Percentiles rank a stretch among this genome's conserved stretches.
Conservation (phyloP, 2,888 invertebrate species). For the Caenorhabditis afra region DNA sequence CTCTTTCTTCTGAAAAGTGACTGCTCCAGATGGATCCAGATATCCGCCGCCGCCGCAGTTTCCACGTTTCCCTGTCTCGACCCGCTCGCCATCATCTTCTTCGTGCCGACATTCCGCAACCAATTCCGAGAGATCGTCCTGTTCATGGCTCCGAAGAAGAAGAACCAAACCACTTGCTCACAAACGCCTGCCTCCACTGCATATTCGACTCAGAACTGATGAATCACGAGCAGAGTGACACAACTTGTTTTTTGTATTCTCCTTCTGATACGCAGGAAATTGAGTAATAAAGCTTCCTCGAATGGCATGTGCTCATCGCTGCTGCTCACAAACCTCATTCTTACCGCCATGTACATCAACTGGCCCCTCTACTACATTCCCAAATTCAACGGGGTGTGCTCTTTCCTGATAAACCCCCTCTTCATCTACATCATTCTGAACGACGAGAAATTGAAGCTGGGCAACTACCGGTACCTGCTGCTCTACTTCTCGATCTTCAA, state of each 20-base stretch:
- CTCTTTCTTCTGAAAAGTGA: too few species aligned
- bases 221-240: too few species aligned
- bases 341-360: conserved; percentile 7
- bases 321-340: neutral
- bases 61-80: neutral
- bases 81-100: conserved; percentile 4
- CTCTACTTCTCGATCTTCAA: conserved; percentile 37
- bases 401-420: conserved; percentile 1
- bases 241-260: neutral
- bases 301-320: neutral
- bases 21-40: too few species aligned
- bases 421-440: conserved; percentile 4
- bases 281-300: too few species aligned
- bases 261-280: too few species aligned
- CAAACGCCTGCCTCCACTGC: too few species aligned
- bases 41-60: too few species aligned
- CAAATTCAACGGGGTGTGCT: neutral
- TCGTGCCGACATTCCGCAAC: neutral
- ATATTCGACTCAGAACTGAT: too few species aligned
- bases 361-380: conserved; percentile 22
- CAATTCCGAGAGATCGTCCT: neutral
- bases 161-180: neutral
- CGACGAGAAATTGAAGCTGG: conserved; percentile 11
- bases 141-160: neutral
- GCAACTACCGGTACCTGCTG: conserved; percentile 22